A percentile compares a stretch with the other conserved stretches of the same genome.
Evolutionary conservation across 2,113 vertebrate species (phyloP).

Genomic region (Galbula dea): DNA sequence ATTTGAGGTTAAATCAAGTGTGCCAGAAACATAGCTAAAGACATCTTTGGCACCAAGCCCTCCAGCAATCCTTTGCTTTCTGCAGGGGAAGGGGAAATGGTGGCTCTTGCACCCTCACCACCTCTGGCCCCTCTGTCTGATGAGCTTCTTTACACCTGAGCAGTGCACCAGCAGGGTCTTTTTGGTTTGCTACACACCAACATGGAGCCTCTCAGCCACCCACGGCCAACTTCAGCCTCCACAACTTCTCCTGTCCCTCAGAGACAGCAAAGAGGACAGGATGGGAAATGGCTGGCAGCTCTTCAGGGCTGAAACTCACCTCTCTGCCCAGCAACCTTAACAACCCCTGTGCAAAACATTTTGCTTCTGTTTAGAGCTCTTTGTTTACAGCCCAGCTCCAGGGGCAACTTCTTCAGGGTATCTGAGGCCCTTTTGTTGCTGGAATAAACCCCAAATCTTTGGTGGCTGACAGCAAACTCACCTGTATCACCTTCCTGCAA

Average conservation of each 20-base stretch:
- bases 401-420: neutral
- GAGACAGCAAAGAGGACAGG: neutral
- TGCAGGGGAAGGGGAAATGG: neutral
- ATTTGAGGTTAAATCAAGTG: neutral
- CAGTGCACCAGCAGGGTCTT: accelerated
- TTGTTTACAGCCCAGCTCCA: neutral
- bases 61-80: neutral
- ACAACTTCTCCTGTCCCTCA: neutral
- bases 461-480: neutral
- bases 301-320: neutral
- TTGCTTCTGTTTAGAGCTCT: neutral
- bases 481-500: neutral
- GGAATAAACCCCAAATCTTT: neutral
- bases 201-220: accelerated
- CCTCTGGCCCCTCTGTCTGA: accelerated
- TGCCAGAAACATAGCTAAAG: neutral
- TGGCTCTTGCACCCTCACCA: neutral
- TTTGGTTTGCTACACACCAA: neutral
- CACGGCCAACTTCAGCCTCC: accelerated
- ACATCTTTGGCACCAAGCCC: neutral
- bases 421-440: neutral
- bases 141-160: accelerated
- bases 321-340: accelerated
- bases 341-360: neutral
- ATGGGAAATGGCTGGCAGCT: neutral